phyloP scores from a whole-genome alignment of 2,797 vertebrate species.

The Remorina albescens region DNA sequence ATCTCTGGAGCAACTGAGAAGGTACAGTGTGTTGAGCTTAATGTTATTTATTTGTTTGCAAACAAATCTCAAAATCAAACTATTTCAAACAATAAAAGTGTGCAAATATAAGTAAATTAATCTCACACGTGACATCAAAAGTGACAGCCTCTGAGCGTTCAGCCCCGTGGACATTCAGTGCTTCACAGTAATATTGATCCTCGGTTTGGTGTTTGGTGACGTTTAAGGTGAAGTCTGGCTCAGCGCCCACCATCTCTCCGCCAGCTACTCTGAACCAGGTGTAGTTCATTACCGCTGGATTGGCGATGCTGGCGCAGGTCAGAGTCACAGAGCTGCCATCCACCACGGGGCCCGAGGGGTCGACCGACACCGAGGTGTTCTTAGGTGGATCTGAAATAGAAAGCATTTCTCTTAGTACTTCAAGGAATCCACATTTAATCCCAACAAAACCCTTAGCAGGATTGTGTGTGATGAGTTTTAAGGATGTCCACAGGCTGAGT shows the following conservation, averaged over 20 bases:
- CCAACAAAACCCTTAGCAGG: not conserved
- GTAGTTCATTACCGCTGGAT: slow-evolving; percentile 53
- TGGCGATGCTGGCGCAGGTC: slow-evolving; percentile 67
- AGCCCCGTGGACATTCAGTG: slow-evolving; percentile 70
- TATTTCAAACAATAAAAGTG: not conserved
- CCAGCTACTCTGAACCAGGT: slow-evolving; percentile 70
- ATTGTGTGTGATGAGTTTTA: not conserved
- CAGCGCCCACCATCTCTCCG: slow-evolving; percentile 50
- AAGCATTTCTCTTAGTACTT: not conserved
- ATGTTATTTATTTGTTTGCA: no score
- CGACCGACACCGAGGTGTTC: slow-evolving; percentile 54
- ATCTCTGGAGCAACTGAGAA: slow-evolving; percentile 75
- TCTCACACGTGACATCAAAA: slow-evolving; percentile 74
- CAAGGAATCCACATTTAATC: not conserved
- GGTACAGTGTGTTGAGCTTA: not conserved
- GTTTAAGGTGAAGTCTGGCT: slow-evolving; percentile 62
- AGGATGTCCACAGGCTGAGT: not conserved
- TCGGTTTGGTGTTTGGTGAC: slow-evolving; percentile 71
- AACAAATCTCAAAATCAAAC: no score
- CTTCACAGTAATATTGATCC: slow-evolving; percentile 69
- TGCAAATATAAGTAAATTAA: not conserved
- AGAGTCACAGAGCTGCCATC: slow-evolving; percentile 75
- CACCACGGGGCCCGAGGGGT: slow-evolving; percentile 57
- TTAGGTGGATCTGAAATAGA: slow-evolving; percentile 73
- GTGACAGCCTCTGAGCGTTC: slow-evolving; percentile 43